These are phyloP conservation scores for Pantala flavescens DNA, from an alignment of 1,140 invertebrate species.

Conservation along the genomic window DNA sequence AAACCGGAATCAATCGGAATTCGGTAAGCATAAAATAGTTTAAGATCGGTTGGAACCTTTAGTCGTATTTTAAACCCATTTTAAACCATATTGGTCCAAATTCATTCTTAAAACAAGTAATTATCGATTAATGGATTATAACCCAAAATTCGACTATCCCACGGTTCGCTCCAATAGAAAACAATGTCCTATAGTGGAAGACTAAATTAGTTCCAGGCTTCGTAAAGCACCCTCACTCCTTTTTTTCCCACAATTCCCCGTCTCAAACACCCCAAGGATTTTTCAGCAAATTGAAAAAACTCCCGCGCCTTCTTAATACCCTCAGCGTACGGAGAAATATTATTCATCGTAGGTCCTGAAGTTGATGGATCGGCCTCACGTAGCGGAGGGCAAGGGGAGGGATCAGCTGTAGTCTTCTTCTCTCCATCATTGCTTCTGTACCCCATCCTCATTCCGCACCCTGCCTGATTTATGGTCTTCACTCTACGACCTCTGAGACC, in stretches of 20 bases:
- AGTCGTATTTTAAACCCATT: no score
- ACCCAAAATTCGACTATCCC: no score
- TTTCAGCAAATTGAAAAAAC: conserved; percentile 4
- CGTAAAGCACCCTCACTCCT: neutral
- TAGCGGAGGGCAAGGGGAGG: neutral
- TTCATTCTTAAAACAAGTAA: no score
- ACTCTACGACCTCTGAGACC: neutral
- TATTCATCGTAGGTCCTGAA: neutral
- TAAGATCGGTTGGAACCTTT: no score
- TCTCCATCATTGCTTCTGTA: neutral
- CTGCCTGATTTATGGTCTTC: neutral
- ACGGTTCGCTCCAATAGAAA: neutral
- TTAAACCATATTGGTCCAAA: no score
- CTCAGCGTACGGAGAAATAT: neutral
- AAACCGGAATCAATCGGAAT: no score
- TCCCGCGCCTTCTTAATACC: neutral
- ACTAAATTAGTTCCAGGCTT: neutral
- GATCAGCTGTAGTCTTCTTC: neutral
- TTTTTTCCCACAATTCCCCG: neutral
- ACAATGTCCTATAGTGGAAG: neutral
- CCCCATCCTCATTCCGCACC: neutral
- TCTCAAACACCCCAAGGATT: neutral
- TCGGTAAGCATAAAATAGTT: no score
- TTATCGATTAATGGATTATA: no score
- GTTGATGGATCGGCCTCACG: conserved; percentile 7